Percentiles rank a stretch among this genome's conserved stretches.
Conservation (phyloP, 2,113 vertebrate genomes). For the Nyctibius bracteatus region DNA sequence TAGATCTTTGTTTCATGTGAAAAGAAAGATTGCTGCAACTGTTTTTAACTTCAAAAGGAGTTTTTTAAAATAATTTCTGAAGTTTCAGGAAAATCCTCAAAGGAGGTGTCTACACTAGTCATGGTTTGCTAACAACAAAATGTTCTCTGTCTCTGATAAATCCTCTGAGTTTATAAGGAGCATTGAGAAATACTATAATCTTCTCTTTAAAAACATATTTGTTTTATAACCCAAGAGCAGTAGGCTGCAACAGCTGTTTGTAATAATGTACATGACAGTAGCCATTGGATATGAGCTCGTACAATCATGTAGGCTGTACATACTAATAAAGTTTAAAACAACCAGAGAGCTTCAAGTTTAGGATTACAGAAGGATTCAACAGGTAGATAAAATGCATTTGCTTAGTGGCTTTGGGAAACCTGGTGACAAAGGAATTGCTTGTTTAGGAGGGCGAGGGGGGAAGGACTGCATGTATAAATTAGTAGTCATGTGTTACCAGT, state of each 20-base stretch:
- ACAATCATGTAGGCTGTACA: background rate
- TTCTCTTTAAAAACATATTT: background rate
- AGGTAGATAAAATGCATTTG: background rate
- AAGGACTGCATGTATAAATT: background rate
- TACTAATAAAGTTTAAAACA: background rate
- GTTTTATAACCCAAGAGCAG: background rate
- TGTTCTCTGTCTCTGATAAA: background rate
- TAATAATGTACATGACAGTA: background rate
- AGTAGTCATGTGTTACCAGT: background rate
- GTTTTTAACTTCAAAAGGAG: background rate
- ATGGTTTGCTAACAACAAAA: background rate
- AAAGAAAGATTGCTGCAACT: background rate
- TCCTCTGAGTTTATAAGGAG: background rate
- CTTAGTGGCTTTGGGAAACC: background rate
- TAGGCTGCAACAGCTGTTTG: background rate
- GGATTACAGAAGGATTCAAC: background rate
- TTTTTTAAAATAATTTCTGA: conserved; percentile 15
- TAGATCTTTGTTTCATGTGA: background rate
- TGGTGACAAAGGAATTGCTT: background rate
- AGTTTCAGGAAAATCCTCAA: background rate
- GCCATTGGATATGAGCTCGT: background rate
- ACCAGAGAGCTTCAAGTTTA: background rate
- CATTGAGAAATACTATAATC: background rate
- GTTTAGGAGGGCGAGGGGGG: background rate
- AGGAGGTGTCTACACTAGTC: background rate